Conservation (phyloP, 2,113 vertebrate genomes). For the Cololabis saira region DNA sequence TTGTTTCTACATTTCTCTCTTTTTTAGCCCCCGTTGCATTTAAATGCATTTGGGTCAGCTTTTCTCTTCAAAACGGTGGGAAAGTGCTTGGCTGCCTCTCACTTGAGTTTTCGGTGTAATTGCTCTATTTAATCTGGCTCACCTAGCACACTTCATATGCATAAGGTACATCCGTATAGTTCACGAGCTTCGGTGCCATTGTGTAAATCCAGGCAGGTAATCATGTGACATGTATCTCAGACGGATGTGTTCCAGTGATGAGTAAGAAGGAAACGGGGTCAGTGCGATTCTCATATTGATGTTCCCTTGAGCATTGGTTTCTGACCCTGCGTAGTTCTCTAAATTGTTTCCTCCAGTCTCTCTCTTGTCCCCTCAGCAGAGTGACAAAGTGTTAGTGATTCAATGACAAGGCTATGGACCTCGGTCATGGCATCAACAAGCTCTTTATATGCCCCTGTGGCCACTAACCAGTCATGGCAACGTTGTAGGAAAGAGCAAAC, state of each 20-base stretch:
- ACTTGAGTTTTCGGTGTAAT: constrained; percentile 41
- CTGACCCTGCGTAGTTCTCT: constrained; percentile 53
- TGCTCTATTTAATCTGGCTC: constrained; percentile 45
- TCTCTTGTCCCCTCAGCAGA: constrained; percentile 24
- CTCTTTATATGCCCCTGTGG: constrained; percentile 72
- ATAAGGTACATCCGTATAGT: constrained; percentile 17
- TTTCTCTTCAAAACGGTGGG: constrained; percentile 64
- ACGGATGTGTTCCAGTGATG: constrained; percentile 47
- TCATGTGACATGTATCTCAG: constrained; percentile 11
- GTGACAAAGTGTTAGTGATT: constrained; percentile 78
- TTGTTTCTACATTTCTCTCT: constrained; percentile 28
- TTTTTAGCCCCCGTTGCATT: constrained; percentile 62
- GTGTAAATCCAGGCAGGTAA: constrained; percentile 19
- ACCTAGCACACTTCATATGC: constrained; percentile 21
- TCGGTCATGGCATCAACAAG: constrained; percentile 69
- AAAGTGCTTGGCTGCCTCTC: constrained; percentile 50
- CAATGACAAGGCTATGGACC: constrained; percentile 73
- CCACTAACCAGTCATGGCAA: constrained; percentile 59
- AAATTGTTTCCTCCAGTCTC: constrained; percentile 29
- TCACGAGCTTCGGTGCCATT: not conserved
- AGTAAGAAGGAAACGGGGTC: constrained; percentile 70
- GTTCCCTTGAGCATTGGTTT: constrained; percentile 61
- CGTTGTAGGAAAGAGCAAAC: constrained; percentile 61
- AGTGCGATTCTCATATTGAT: constrained; percentile 67
- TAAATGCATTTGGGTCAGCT: constrained; percentile 81